Evolutionary conservation across 2,888 invertebrate genomes (phyloP).

Genomic region (Ennomos quercinarius): DNA sequence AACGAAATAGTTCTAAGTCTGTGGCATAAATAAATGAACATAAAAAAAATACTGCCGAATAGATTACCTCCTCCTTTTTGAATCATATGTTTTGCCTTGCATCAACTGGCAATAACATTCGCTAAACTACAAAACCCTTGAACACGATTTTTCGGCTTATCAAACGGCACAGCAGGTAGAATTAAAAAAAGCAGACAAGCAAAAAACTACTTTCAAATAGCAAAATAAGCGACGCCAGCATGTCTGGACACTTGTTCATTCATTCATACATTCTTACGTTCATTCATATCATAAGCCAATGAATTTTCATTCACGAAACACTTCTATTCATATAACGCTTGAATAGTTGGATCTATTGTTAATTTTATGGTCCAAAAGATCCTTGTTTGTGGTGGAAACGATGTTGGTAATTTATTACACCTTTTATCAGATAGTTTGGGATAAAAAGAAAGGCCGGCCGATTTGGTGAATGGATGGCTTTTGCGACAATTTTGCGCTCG

Average conservation of each 20-base stretch:
- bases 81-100: too few species aligned
- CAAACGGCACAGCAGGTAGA: slow-evolving; percentile 38
- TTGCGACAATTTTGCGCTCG: slow-evolving; percentile 38
- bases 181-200: slow-evolving; percentile 20
- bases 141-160: slow-evolving; percentile 33
- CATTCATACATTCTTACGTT: slow-evolving; percentile 50
- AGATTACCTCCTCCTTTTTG: too few species aligned
- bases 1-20: too few species aligned
- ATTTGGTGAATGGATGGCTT: slow-evolving; percentile 21
- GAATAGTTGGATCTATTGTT: slow-evolving; percentile 40
- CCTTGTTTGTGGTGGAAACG: slow-evolving; percentile 56
- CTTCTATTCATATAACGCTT: slow-evolving; percentile 33
- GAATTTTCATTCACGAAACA: slow-evolving; percentile 33
- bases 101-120: slow-evolving; percentile 12
- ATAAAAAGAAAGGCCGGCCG: slow-evolving; percentile 12
- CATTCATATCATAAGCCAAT: slow-evolving; percentile 39
- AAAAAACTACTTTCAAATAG: slow-evolving; percentile 45
- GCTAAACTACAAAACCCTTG: slow-evolving; percentile 8
- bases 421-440: slow-evolving; percentile 33
- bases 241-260: slow-evolving; percentile 51
- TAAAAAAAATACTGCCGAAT: too few species aligned
- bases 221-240: slow-evolving; percentile 51
- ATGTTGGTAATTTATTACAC: slow-evolving; percentile 55
- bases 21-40: too few species aligned
- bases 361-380: slow-evolving; percentile 40